Evolutionary conservation across 1,140 invertebrate species (phyloP).

Genomic region (Chironomus tepperi): DNA sequence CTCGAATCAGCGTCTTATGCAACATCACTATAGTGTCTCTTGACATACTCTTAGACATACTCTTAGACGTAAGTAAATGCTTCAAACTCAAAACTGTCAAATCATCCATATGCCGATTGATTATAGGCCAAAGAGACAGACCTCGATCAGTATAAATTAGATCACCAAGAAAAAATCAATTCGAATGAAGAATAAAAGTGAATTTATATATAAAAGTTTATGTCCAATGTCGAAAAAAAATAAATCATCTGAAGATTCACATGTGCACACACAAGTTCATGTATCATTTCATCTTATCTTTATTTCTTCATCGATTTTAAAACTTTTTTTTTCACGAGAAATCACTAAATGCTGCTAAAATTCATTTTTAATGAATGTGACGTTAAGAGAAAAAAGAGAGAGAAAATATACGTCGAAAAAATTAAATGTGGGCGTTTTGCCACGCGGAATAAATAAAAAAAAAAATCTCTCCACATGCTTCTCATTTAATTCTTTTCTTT

Average conservation of each 20-base stretch:
- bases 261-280: neutral
- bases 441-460: neutral
- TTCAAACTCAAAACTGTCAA: too few species aligned
- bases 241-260: slow-evolving; percentile 1
- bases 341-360: neutral
- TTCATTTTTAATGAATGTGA: slow-evolving; percentile 14
- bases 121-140: too few species aligned
- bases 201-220: neutral
- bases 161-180: too few species aligned
- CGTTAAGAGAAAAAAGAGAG: neutral
- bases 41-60: too few species aligned
- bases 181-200: neutral
- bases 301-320: too few species aligned
- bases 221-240: slow-evolving; percentile 7
- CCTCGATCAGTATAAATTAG: too few species aligned
- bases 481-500: neutral
- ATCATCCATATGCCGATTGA: too few species aligned
- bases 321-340: neutral
- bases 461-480: neutral
- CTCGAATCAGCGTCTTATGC: too few species aligned
- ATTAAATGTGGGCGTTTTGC: neutral
- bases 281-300: neutral
- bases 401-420: neutral
- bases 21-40: too few species aligned
- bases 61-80: too few species aligned